phyloP scores from a whole-genome alignment of 2,888 invertebrate genomes.

The Charanyca ferruginea region DNA sequence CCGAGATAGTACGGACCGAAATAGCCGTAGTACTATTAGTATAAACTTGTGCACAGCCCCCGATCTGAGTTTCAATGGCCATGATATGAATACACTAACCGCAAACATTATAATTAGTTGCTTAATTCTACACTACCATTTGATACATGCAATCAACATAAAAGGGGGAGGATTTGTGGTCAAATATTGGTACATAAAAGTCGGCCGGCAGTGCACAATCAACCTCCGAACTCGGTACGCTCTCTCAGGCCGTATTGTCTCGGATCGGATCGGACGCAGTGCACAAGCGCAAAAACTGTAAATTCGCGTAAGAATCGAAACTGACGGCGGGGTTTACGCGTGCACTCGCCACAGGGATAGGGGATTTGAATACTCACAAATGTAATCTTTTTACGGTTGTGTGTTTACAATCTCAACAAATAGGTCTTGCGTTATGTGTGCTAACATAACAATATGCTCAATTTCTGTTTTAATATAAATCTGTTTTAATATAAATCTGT shows the following conservation, averaged over 20 bases:
- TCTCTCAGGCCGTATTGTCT: conserved; percentile 48
- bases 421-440: background rate
- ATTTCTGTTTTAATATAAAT: too few species aligned
- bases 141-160: conserved; percentile 34
- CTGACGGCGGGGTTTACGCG: conserved; percentile 14
- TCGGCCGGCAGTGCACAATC: conserved; percentile 23
- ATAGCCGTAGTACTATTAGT: conserved; percentile 13
- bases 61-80: conserved; percentile 6
- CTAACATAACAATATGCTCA: too few species aligned
- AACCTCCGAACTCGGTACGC: conserved; percentile 8
- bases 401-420: background rate
- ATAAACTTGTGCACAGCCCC: conserved; percentile 13
- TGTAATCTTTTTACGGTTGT: background rate
- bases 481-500: too few species aligned
- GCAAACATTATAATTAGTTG: background rate
- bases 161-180: conserved; percentile 5
- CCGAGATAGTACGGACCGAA: conserved; percentile 48
- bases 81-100: conserved; percentile 4
- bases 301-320: conserved; percentile 47
- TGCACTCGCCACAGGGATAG: conserved; percentile 21
- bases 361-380: background rate
- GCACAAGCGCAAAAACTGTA: conserved; percentile 52
- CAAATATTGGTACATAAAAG: background rate
- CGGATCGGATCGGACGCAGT: conserved; percentile 55
- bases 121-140: conserved; percentile 14